Conservation (phyloP, 2,888 invertebrate species). For the Apomyelois bistriatella region DNA sequence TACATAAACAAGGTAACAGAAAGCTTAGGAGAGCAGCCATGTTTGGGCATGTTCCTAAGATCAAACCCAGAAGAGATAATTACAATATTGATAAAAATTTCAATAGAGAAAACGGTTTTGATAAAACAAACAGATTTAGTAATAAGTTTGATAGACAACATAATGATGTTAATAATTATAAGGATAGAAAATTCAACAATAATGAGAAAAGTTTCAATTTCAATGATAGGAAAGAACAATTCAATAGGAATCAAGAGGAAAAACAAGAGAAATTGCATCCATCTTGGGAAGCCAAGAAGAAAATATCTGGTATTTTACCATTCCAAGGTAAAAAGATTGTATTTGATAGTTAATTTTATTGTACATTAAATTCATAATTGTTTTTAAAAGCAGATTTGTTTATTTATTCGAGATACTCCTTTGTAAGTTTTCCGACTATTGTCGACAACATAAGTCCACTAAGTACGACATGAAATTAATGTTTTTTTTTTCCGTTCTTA, state of each 20-base stretch:
- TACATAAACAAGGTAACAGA: conserved; percentile 64
- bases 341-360: conserved; percentile 48
- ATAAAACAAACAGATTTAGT: conserved; percentile 24
- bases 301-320: conserved; percentile 62
- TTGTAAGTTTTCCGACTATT: no score
- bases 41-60: conserved; percentile 65
- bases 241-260: conserved; percentile 23
- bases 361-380: conserved; percentile 9
- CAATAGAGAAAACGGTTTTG: conserved; percentile 31
- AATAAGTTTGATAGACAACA: conserved; percentile 10
- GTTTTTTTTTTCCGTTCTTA: no score
- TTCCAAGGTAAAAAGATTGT: conserved; percentile 73
- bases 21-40: conserved; percentile 64
- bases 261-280: conserved; percentile 71
- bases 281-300: conserved; percentile 77
- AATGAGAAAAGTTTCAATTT: conserved; percentile 23
- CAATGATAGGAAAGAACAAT: conserved; percentile 25
- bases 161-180: conserved; percentile 20
- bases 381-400: conserved; percentile 11
- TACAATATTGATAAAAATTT: conserved; percentile 27
- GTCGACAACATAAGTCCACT: no score
- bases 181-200: conserved; percentile 19
- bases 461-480: no score
- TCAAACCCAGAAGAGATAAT: conserved; percentile 43
- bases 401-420: neutral